Percentiles rank a stretch among this genome's conserved stretches.
Conservation (phyloP, 2,888 invertebrate genomes). For the Oxytorus armatus region DNA sequence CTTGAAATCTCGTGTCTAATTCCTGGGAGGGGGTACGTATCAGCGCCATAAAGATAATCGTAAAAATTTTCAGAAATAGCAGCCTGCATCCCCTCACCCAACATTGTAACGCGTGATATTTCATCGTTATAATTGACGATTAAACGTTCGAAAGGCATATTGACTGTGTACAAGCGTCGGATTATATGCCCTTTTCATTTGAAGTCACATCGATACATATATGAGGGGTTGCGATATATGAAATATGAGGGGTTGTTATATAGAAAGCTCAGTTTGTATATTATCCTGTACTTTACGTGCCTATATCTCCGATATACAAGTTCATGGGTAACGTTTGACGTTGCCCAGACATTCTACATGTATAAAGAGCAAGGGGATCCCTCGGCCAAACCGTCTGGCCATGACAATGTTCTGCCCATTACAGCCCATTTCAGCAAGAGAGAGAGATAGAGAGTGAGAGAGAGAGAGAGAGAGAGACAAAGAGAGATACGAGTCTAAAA, state of each 20-base stretch:
- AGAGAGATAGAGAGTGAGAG: not conserved
- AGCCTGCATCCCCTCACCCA: too few species aligned
- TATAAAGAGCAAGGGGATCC: not conserved
- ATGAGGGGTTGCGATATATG: too few species aligned
- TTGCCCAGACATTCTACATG: constrained; percentile 8
- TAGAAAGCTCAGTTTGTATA: constrained; percentile 7
- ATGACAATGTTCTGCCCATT: constrained; percentile 60
- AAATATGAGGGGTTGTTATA: constrained; percentile 12
- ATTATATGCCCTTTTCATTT: not conserved
- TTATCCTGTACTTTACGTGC: constrained; percentile 14
- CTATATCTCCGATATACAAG: constrained; percentile 25
- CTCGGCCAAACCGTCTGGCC: constrained; percentile 36
- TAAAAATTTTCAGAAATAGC: too few species aligned
- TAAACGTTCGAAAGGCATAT: too few species aligned
- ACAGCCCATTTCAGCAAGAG: constrained; percentile 4
- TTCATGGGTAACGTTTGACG: constrained; percentile 41
- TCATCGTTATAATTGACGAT: too few species aligned
- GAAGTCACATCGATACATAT: constrained; percentile 9
- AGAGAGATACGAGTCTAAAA: not conserved
- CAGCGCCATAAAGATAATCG: too few species aligned
- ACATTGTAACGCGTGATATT: too few species aligned
- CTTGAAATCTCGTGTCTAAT: too few species aligned
- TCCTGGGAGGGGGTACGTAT: too few species aligned
- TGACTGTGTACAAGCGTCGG: not conserved
- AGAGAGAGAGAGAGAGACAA: not conserved